Evolutionary conservation across 1,140 invertebrate genomes (phyloP), one percentile per base, ranked within the genome.

Genomic region (Ephestia elutella): DNA sequence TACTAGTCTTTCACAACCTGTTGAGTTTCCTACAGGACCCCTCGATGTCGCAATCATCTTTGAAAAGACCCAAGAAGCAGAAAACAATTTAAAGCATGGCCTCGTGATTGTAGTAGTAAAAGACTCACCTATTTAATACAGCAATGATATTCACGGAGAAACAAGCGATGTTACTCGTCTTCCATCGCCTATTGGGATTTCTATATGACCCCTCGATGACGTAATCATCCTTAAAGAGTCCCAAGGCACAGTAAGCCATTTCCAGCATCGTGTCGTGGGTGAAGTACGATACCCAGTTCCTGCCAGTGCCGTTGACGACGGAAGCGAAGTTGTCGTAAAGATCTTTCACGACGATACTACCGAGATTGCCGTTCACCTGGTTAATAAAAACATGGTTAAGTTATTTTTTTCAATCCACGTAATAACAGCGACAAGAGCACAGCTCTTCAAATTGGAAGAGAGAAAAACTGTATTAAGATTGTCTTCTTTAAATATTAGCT

Each of bases 301-400:
- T 49, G 50, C 80, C 61, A 65, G 60, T 13, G 63, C 68, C 63
- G 10, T 67, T 21, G 17, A 75, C 65, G 3, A 58, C 69, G 0
- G 66, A 81, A 66, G 87, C 72, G 21, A 92, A 85, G 15, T 90
- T 91, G 18, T 91, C 82, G 48, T 95, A 91, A 71, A 97, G 89
- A 70, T 97, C 92, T 70, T 92, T 91, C 0, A 96, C 73, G 0
- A 93, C 87, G 7, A 91, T 90, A 75, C 94, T 95, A 25, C 94
- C 95, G 5, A 96, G 89, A 30, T 91, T 90, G 10, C 75, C 76
- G 54, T 94, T 92, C 17, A 92, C 86, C 65, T 91, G 74, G 20
- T 21, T 18, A 18, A n/a, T 25, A 13, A 56, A 13, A 56, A n/a
- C 8, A n/a, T 18, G 35, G n/a, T 2, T 28, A 5, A 54, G 11